A percentile compares a stretch with the other conserved stretches of the same genome.
Evolutionary conservation across 2,113 vertebrate genomes (phyloP).

Genomic region (Scomber japonicus): DNA sequence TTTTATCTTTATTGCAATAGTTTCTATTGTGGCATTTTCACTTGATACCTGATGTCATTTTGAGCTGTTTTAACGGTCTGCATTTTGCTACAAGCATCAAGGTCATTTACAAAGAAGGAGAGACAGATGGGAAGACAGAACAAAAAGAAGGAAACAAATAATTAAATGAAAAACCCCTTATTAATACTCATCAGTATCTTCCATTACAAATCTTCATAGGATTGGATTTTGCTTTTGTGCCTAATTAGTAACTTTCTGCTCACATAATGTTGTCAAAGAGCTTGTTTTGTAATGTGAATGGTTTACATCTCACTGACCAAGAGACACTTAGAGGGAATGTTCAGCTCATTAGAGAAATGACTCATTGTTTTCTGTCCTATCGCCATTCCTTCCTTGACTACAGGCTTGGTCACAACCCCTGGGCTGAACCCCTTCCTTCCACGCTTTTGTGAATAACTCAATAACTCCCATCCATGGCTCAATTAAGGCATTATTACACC

Average conservation of each 20-base stretch:
- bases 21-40: conserved; percentile 42
- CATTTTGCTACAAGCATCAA: not conserved
- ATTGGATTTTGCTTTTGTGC: conserved; percentile 26
- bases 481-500: conserved; percentile 84
- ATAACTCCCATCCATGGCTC: conserved; percentile 70
- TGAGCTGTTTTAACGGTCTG: conserved; percentile 15
- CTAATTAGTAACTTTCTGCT: conserved; percentile 65
- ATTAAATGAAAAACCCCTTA: not conserved
- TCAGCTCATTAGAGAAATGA: conserved; percentile 79
- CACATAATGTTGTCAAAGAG: conserved; percentile 54
- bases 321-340: conserved; percentile 68
- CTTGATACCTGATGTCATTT: conserved; percentile 22
- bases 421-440: conserved; percentile 39
- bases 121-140: not conserved
- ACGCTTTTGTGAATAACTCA: conserved; percentile 79
- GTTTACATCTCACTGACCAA: conserved; percentile 68
- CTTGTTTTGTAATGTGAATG: conserved; percentile 59
- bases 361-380: conserved; percentile 75
- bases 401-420: conserved; percentile 71
- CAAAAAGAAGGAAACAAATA: conserved; percentile 12
- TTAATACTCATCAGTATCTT: conserved; percentile 21
- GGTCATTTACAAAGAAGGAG: conserved; percentile 1
- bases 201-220: conserved; percentile 17
- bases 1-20: conserved; percentile 45
- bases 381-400: conserved; percentile 63